phyloP scores from a whole-genome alignment of 2,113 vertebrate genomes.

The Sinocyclocheilus grahami region DNA sequence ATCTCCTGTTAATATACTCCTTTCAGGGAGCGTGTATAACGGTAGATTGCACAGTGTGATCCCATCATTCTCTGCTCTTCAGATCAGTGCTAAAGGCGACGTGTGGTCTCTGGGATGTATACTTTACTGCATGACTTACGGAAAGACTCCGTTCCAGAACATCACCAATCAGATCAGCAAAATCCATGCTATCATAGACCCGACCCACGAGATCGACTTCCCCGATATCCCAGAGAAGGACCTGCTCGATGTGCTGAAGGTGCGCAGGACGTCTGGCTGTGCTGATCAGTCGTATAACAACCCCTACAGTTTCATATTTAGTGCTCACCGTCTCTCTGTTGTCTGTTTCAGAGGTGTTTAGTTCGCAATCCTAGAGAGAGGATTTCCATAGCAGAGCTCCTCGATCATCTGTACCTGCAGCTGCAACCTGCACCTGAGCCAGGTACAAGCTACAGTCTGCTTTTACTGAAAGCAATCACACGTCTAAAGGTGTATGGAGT shows the following conservation, averaged over 20 bases:
- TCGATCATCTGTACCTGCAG: constrained; percentile 89
- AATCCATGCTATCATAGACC: constrained; percentile 91
- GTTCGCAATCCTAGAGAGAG: constrained; percentile 89
- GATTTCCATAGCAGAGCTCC: constrained; percentile 87
- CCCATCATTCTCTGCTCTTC: constrained; percentile 9
- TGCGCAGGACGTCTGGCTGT: constrained; percentile 58
- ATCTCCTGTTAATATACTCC: neutral
- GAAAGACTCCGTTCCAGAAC: constrained; percentile 94
- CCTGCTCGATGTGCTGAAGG: constrained; percentile 92
- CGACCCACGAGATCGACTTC: constrained; percentile 85
- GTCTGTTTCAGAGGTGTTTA: constrained; percentile 80
- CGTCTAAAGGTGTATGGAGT: neutral
- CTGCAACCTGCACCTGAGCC: constrained; percentile 78
- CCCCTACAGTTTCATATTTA: neutral
- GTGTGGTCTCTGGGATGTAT: constrained; percentile 98
- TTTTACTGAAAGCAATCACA: neutral
- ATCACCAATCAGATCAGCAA: constrained; percentile 93
- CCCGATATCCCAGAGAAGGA: constrained; percentile 91
- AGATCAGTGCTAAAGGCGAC: constrained; percentile 96
- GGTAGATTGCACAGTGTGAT: neutral
- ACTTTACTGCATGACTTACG: constrained; percentile 95
- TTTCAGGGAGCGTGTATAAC: neutral
- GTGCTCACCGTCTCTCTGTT: neutral
- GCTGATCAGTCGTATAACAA: neutral
- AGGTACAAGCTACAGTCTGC: constrained; percentile 69